Evolutionary conservation across 1,140 invertebrate genomes (phyloP).

Genomic region (Hycleus cichorii): DNA sequence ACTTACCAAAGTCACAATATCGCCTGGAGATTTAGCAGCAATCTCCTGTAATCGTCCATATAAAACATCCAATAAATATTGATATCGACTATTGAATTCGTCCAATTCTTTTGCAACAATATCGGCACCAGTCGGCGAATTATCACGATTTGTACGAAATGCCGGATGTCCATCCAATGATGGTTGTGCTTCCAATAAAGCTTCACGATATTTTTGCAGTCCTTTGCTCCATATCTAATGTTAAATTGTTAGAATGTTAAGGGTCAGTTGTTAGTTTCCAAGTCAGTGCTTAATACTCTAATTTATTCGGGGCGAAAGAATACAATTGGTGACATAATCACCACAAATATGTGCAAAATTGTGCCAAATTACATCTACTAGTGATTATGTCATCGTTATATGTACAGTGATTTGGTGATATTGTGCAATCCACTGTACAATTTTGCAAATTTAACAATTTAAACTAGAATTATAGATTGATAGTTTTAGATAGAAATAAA

Average conservation of each 20-base stretch:
- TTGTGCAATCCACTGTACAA: too few species aligned
- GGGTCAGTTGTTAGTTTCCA: slow-evolving; percentile 35
- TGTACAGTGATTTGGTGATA: slow-evolving; percentile 1
- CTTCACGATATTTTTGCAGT: slow-evolving; percentile 75
- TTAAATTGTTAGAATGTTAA: slow-evolving; percentile 41
- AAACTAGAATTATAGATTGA: too few species aligned
- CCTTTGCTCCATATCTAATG: slow-evolving; percentile 51
- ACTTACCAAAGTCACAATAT: slow-evolving; percentile 62
- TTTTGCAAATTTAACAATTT: too few species aligned
- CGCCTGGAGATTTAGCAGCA: slow-evolving; percentile 49
- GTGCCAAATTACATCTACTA: too few species aligned
- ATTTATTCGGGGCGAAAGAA: slow-evolving; percentile 2
- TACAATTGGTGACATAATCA: slow-evolving; percentile 6
- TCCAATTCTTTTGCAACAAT: slow-evolving; percentile 79
- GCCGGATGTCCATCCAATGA: slow-evolving; percentile 60
- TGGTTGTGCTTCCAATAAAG: slow-evolving; percentile 77
- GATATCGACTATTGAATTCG: slow-evolving; percentile 73
- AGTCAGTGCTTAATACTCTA: slow-evolving; percentile 29
- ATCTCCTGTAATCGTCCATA: slow-evolving; percentile 59
- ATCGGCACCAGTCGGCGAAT: slow-evolving; percentile 58
- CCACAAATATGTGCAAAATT: slow-evolving; percentile 1
- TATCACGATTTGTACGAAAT: slow-evolving; percentile 34
- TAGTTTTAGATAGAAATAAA: too few species aligned
- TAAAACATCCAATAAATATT: slow-evolving; percentile 63
- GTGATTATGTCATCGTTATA: too few species aligned